Evolutionary conservation across 2,888 invertebrate genomes (phyloP).

Genomic region (Ctena decussata): DNA sequence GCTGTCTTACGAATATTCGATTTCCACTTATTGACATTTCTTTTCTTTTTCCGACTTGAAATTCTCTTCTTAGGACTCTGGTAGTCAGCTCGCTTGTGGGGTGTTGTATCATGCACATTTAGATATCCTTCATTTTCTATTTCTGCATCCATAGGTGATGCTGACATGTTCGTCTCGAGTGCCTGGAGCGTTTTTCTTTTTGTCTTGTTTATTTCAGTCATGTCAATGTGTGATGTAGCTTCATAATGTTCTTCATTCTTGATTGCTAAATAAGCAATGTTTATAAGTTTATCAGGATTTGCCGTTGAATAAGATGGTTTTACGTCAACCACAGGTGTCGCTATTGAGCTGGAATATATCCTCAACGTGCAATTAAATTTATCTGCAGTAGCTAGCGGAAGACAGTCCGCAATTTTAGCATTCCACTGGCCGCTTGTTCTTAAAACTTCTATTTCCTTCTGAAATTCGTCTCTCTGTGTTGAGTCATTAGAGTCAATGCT

Average conservation of each 20-base stretch:
- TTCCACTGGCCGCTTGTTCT: conserved; percentile 24
- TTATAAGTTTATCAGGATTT: too few relatives aligned
- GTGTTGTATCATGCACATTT: too few relatives aligned
- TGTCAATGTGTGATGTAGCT: not conserved
- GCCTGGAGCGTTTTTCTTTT: too few relatives aligned
- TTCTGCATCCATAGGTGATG: not conserved
- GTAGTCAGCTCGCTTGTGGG: not conserved
- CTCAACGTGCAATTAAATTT: not conserved
- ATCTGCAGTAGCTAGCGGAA: conserved; percentile 28
- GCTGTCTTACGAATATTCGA: not conserved
- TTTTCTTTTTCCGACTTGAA: not conserved
- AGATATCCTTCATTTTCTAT: not conserved
- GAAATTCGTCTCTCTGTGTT: too few relatives aligned
- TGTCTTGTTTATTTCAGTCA: too few relatives aligned
- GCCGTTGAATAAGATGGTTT: conserved; percentile 15
- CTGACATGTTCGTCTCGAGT: not conserved
- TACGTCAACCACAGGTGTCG: conserved; percentile 37
- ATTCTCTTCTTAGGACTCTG: not conserved
- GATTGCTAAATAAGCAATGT: too few relatives aligned
- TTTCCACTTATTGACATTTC: not conserved
- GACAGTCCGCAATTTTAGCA: conserved; percentile 17
- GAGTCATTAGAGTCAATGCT: not conserved
- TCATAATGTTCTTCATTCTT: conserved; percentile 37
- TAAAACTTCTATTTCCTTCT: conserved; percentile 17
- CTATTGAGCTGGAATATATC: conserved; percentile 34